A percentile compares a stretch with the other conserved stretches of the same genome.
Conservation (phyloP, 1,140 invertebrate species). For the Drosophila seguyi region DNA sequence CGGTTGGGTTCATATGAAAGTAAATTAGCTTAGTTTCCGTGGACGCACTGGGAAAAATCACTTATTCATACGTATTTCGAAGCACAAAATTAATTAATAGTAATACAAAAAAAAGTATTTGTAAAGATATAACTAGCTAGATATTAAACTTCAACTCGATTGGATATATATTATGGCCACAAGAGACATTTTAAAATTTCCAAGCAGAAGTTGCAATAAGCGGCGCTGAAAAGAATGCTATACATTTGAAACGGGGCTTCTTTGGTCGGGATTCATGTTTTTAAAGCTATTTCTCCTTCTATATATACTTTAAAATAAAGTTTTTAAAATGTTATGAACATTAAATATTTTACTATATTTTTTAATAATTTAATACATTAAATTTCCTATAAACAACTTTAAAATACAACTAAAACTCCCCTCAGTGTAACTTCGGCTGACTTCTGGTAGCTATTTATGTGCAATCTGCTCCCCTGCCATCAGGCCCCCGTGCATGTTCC, state of each 20-base stretch:
- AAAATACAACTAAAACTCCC: background rate
- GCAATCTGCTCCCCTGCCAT: slow-evolving; percentile 39
- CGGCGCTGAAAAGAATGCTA: background rate
- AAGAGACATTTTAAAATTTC: too few relatives aligned
- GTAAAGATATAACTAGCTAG: too few relatives aligned
- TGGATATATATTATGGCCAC: too few relatives aligned
- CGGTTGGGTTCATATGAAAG: slow-evolving; percentile 71
- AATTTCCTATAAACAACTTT: background rate
- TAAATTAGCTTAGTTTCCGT: slow-evolving; percentile 73
- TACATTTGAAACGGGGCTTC: background rate
- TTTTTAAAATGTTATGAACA: too few relatives aligned
- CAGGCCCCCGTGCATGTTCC: slow-evolving; percentile 33
- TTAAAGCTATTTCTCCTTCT: too few relatives aligned
- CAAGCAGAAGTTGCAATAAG: background rate
- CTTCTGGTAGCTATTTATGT: slow-evolving; percentile 74
- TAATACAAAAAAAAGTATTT: too few relatives aligned
- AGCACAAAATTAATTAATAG: rapidly evolving
- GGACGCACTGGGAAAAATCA: slow-evolving; percentile 18
- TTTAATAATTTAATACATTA: background rate
- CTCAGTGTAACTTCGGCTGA: slow-evolving; percentile 36
- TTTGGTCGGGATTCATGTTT: too few relatives aligned
- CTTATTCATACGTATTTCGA: background rate
- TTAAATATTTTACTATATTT: too few relatives aligned
- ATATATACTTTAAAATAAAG: too few relatives aligned
- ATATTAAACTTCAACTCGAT: background rate